Evolutionary conservation across 2,797 vertebrate genomes (phyloP).

Genomic region (Leptodactylus fallax): DNA sequence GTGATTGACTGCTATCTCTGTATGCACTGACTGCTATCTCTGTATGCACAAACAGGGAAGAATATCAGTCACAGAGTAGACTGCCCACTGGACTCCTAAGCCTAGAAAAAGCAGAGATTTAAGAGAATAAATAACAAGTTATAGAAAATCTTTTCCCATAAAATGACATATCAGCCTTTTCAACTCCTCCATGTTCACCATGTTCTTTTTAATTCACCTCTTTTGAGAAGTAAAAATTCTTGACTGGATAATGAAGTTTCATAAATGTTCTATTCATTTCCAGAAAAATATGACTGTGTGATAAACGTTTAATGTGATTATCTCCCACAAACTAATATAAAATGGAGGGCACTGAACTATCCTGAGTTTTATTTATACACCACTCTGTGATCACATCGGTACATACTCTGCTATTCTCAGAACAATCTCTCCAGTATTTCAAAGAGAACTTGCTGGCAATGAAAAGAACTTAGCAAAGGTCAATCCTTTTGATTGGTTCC

Average conservation of each 20-base stretch:
- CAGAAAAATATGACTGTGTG: background rate
- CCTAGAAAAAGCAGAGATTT: too few relatives aligned
- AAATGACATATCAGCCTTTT: too few relatives aligned
- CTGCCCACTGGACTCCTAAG: too few relatives aligned
- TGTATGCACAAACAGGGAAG: too few relatives aligned
- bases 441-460: conserved; percentile 12
- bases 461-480: conserved; percentile 34
- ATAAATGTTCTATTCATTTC: background rate
- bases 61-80: too few relatives aligned
- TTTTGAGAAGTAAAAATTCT: background rate
- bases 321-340: conserved; percentile 28
- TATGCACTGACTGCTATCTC: too few relatives aligned
- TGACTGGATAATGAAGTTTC: conserved; percentile 1
- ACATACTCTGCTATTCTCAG: conserved; percentile 32
- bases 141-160: too few relatives aligned
- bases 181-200: too few relatives aligned
- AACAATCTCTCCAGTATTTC: conserved; percentile 30
- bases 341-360: conserved; percentile 21
- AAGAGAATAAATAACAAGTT: too few relatives aligned
- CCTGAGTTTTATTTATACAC: conserved; percentile 32
- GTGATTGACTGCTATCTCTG: too few relatives aligned
- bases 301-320: conserved; percentile 3
- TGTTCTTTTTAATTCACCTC: too few relatives aligned
- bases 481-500: conserved; percentile 32
- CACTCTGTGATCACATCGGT: conserved; percentile 28